These are phyloP conservation scores for Aporophyla lueneburgensis DNA, from an alignment of 2,888 invertebrate species.

Conservation along the genomic window DNA sequence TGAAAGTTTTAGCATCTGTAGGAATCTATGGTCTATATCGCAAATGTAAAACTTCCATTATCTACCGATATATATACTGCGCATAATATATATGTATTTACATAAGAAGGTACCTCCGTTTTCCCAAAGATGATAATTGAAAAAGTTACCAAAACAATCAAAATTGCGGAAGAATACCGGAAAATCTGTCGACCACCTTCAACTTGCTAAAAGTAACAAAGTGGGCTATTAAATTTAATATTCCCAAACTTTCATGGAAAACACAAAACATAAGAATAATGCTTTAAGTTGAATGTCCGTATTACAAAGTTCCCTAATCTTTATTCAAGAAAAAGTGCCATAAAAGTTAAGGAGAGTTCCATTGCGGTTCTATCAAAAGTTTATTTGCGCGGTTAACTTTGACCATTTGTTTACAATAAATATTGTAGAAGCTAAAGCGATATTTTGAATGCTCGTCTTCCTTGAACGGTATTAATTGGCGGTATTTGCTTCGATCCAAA, in stretches of 20 bases:
- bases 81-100: too few species aligned
- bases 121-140: not conserved
- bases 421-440: slow-evolving; percentile 37
- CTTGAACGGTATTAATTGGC: slow-evolving; percentile 49
- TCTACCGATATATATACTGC: too few species aligned
- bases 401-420: slow-evolving; percentile 53
- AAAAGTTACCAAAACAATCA: slow-evolving; percentile 1
- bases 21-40: too few species aligned
- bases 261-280: slow-evolving; percentile 61
- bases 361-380: slow-evolving; percentile 48
- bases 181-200: slow-evolving; percentile 7
- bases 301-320: slow-evolving; percentile 64
- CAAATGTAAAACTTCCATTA: too few species aligned
- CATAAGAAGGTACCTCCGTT: not conserved
- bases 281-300: slow-evolving; percentile 55
- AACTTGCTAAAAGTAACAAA: slow-evolving; percentile 43
- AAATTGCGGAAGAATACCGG: not conserved
- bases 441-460: slow-evolving; percentile 31
- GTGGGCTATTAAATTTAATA: slow-evolving; percentile 52
- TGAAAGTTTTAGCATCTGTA: not conserved
- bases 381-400: slow-evolving; percentile 33
- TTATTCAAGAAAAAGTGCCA: slow-evolving; percentile 55
- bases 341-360: slow-evolving; percentile 56
- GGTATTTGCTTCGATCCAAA: slow-evolving; percentile 37
- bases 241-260: slow-evolving; percentile 34